phyloP scores from a whole-genome alignment of 2,113 vertebrate species.

The Ceyx melanurus region DNA sequence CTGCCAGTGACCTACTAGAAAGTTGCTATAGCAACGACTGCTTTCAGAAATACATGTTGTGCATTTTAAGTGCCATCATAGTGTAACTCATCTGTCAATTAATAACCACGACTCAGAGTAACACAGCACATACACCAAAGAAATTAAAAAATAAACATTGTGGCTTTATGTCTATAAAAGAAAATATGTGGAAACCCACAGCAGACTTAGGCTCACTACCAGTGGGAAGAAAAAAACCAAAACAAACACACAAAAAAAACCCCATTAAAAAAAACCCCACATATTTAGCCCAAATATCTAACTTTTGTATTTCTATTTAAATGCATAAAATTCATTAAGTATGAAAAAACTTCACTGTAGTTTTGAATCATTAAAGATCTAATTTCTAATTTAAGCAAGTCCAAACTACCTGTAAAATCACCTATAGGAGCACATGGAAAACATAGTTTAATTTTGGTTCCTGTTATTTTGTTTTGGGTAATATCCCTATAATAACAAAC shows the following conservation, averaged over 20 bases:
- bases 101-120: constrained; percentile 70
- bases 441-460: background rate
- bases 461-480: background rate
- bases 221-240: background rate
- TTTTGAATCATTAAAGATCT: background rate
- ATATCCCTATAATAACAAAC: background rate
- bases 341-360: background rate
- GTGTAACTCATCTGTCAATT: constrained; percentile 83
- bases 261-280: background rate
- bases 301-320: background rate
- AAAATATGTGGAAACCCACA: background rate
- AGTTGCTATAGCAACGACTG: constrained; percentile 90
- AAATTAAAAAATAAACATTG: background rate
- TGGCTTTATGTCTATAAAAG: background rate
- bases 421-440: background rate
- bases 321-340: background rate
- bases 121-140: background rate
- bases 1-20: constrained; percentile 85
- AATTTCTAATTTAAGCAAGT: background rate
- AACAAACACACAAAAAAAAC: no score
- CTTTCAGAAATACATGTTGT: constrained; percentile 89
- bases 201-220: background rate
- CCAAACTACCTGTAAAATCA: background rate
- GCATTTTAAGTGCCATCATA: constrained; percentile 89
- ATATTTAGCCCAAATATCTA: background rate